Conservation (phyloP, 2,113 vertebrate species). For the Brienomyrus longianalis region DNA sequence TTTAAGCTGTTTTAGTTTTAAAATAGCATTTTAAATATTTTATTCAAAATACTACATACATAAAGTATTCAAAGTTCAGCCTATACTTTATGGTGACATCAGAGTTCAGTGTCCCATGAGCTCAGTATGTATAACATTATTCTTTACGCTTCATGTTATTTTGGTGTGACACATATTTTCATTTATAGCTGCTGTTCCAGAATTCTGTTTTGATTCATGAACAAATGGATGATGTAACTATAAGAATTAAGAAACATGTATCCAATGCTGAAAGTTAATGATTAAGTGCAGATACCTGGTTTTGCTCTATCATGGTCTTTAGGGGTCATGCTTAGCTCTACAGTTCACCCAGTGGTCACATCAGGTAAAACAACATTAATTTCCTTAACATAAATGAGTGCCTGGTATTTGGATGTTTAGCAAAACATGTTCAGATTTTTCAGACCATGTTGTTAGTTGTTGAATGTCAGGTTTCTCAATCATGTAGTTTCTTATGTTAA, state of each 20-base stretch:
- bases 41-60: not conserved
- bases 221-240: not conserved
- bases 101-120: not conserved
- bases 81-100: not conserved
- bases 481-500: not conserved
- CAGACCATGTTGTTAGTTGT: not conserved
- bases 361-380: not conserved
- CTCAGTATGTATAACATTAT: not conserved
- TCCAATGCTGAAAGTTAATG: not conserved
- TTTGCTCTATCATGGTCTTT: not conserved
- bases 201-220: not conserved
- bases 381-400: not conserved
- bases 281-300: not conserved
- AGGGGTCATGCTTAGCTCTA: not conserved
- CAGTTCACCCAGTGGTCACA: not conserved
- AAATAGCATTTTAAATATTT: not conserved
- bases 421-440: not conserved
- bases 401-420: not conserved
- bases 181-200: not conserved
- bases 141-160: not conserved
- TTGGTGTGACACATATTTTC: not conserved
- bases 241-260: not conserved
- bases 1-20: no score
- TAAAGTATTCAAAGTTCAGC: not conserved
- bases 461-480: not conserved